phyloP scores from a whole-genome alignment of 2,113 vertebrate genomes.

The Daboia siamensis region DNA sequence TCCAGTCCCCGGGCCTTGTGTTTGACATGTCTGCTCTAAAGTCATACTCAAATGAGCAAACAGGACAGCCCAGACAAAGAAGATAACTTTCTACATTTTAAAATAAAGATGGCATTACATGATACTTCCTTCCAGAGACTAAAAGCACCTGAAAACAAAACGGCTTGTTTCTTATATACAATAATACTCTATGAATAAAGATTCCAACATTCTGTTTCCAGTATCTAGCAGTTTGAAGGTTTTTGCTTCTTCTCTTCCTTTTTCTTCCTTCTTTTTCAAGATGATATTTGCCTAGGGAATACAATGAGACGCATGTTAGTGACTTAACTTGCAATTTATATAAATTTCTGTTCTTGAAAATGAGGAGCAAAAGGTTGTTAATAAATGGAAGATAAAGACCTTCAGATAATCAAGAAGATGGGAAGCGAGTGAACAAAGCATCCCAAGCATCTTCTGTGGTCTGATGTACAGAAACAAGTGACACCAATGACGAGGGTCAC shows the following conservation, averaged over 20 bases:
- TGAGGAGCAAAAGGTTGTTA: background rate
- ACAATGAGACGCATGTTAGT: background rate
- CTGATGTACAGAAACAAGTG: background rate
- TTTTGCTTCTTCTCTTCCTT: background rate
- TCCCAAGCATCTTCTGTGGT: background rate
- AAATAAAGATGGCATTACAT: background rate
- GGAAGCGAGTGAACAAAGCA: background rate
- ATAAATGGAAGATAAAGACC: background rate
- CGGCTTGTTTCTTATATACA: background rate
- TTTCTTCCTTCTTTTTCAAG: background rate
- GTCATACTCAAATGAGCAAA: background rate
- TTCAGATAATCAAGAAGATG: background rate
- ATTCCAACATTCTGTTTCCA: background rate
- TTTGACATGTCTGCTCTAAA: too few relatives aligned
- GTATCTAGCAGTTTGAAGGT: background rate
- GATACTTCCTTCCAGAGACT: background rate
- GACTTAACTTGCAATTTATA: background rate
- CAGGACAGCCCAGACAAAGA: background rate
- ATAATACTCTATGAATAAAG: background rate
- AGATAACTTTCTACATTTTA: background rate
- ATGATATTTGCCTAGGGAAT: background rate
- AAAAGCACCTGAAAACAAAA: background rate
- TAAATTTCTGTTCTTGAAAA: background rate
- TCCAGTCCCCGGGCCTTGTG: too few relatives aligned
- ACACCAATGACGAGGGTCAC: background rate